Evolutionary conservation across 2,113 vertebrate species (phyloP).

Genomic region (Hucho hucho): DNA sequence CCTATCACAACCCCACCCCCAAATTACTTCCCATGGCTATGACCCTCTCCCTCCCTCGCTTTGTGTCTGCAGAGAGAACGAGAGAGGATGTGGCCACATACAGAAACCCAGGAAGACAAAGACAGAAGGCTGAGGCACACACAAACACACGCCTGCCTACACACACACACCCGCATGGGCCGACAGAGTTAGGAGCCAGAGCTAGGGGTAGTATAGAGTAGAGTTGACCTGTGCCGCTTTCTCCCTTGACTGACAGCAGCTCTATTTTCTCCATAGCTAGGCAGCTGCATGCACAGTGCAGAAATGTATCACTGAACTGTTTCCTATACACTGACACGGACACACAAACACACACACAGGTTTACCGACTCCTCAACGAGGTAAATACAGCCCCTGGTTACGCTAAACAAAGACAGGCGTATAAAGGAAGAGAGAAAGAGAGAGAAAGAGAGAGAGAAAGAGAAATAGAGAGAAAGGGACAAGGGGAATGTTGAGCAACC

Average conservation of each 20-base stretch:
- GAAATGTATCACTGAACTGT: slow-evolving; percentile 71
- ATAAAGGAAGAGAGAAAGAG: slow-evolving; percentile 11
- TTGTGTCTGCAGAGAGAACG: too few relatives aligned
- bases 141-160: slow-evolving; percentile 17
- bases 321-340: slow-evolving; percentile 50
- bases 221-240: slow-evolving; percentile 5
- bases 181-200: neutral
- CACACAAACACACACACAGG: slow-evolving; percentile 30
- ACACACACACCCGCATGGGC: neutral
- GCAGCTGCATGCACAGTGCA: slow-evolving; percentile 66
- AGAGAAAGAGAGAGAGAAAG: slow-evolving; percentile 24
- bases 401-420: slow-evolving; percentile 49
- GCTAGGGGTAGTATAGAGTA: neutral
- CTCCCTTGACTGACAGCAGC: slow-evolving; percentile 49
- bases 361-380: slow-evolving; percentile 43
- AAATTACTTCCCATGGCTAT: too few relatives aligned
- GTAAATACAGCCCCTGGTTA: slow-evolving; percentile 59
- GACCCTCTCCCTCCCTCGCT: too few relatives aligned
- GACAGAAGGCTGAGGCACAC: slow-evolving; percentile 11
- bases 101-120: too few relatives aligned
- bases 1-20: too few relatives aligned
- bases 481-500: slow-evolving; percentile 1
- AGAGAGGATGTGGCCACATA: too few relatives aligned
- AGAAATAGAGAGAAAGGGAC: slow-evolving; percentile 13
- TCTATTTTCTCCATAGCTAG: slow-evolving; percentile 59